A percentile compares a stretch with the other conserved stretches of the same genome.
Conservation (phyloP, 2,113 vertebrate genomes). For the Poeciliopsis occidentalis region DNA sequence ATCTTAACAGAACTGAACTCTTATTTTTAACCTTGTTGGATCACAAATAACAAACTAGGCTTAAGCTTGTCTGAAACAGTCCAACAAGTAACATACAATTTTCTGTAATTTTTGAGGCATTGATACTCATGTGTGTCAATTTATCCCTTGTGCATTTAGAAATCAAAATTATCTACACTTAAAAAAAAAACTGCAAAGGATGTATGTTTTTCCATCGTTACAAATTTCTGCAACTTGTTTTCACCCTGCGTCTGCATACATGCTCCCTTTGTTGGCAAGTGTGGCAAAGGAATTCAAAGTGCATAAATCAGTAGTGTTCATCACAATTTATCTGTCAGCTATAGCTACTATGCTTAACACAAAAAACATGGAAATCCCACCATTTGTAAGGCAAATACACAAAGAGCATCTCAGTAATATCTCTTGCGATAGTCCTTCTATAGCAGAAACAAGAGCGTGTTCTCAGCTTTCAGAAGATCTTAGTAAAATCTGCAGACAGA, state of each 20-base stretch:
- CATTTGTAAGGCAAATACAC: conserved; percentile 57
- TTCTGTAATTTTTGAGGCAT: neutral
- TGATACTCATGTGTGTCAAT: neutral
- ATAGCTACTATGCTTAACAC: conserved; percentile 14
- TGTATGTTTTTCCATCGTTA: neutral
- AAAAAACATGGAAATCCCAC: conserved; percentile 58
- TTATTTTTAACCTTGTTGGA: neutral
- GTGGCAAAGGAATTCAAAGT: conserved; percentile 67
- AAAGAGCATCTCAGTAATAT: conserved; percentile 44
- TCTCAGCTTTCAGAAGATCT: neutral
- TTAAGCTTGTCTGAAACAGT: conserved; percentile 8
- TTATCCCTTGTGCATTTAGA: neutral
- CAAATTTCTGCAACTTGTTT: conserved; percentile 3
- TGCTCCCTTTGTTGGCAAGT: conserved; percentile 13
- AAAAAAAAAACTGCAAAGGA: conserved; percentile 2
- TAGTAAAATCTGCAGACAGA: neutral
- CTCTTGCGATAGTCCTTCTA: conserved; percentile 49
- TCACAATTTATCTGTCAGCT: conserved; percentile 45
- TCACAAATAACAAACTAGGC: neutral
- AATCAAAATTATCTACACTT: conserved; percentile 1
- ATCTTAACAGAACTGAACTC: neutral
- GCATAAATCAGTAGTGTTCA: conserved; percentile 72
- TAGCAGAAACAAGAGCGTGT: neutral
- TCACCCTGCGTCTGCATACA: conserved; percentile 21
- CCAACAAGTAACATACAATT: neutral